Evolutionary conservation across 2,797 vertebrate genomes (phyloP), one percentile per base, ranked within the genome.

Genomic region (Fundulus diaphanus): DNA sequence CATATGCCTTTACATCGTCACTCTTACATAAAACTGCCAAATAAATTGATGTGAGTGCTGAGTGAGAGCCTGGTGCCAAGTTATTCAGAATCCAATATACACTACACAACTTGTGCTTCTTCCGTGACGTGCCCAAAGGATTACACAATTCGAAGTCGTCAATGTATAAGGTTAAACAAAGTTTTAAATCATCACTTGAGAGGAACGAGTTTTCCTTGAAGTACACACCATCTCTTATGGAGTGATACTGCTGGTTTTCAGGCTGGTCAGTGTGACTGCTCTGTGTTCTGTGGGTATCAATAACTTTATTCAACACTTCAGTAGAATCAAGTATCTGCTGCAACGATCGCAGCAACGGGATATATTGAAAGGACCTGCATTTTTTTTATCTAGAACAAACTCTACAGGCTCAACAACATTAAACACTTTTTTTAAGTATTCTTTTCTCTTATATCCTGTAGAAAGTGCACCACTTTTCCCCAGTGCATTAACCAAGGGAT

Each of bases 391-490:
- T 20, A 48, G 29, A 61, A 72, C 42, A 35, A 61, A 48, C 20
- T 61, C 44, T 31, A 73, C 71, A 31, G 71, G 71, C 44, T 73
- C 42, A 20, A 61, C 42, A 48, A 73, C 42, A 11, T 48, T 48
- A 61, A 63, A 63, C 51, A 70, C 51, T 70, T 70, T 11, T 54
- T 56, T 70, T n/a, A n/a, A n/a, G n/a, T n/a, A n/a, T n/a, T 70
- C 31, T 37, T 52, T 70, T 37, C 31, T 70, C 49, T 56, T 70
- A 52, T 70, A 70, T 6, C 48, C 68, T 70, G 68, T 70, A n/a
- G 69, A 22, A 69, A 69, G 15, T 27, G 68, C 8, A 7, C 68
- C 29, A 52, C 68, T 16, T 69, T 69, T 69, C 20, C 68, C 29
- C 31, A 35, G 68, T 52, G 68, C 46, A 69, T 52, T 69, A 22